Conservation (phyloP, 1,140 invertebrate species). For the Drosophila elegans region DNA sequence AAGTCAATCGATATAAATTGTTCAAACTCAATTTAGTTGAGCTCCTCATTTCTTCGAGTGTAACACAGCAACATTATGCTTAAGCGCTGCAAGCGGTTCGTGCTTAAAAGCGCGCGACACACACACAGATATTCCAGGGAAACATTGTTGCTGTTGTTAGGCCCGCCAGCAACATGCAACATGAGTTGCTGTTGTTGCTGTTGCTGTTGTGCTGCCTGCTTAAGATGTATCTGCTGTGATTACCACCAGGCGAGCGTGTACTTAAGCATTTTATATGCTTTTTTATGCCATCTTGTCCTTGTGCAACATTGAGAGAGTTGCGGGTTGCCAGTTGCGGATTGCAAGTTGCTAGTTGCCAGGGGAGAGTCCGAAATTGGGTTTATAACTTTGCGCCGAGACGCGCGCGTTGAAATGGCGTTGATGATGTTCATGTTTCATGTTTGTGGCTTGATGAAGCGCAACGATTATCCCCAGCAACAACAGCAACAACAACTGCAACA, state of each 20-base stretch:
- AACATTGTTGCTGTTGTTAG: slow-evolving; percentile 62
- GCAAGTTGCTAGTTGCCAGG: not conserved
- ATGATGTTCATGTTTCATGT: slow-evolving; percentile 82
- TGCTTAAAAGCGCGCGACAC: slow-evolving; percentile 63
- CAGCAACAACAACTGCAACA: slow-evolving; percentile 45
- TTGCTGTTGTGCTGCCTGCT: slow-evolving; percentile 59
- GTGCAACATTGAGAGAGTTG: slow-evolving; percentile 36
- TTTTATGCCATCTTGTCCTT: slow-evolving; percentile 76
- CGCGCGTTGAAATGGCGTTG: slow-evolving; percentile 81
- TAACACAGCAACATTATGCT: slow-evolving; percentile 25
- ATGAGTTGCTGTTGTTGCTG: slow-evolving; percentile 49
- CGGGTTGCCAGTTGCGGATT: slow-evolving; percentile 9
- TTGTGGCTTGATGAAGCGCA: slow-evolving; percentile 80
- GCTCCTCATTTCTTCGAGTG: not conserved
- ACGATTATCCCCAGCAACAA: slow-evolving; percentile 69
- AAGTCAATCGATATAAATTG: too few relatives aligned
- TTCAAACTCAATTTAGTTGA: too few relatives aligned
- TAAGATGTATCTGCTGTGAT: slow-evolving; percentile 78
- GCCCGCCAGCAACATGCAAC: slow-evolving; percentile 66
- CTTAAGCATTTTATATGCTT: slow-evolving; percentile 83
- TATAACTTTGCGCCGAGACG: slow-evolving; percentile 62
- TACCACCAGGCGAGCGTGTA: slow-evolving; percentile 79
- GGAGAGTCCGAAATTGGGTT: slow-evolving; percentile 65
- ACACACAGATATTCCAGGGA: slow-evolving; percentile 43
- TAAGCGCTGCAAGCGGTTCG: slow-evolving; percentile 61